Base-by-base conservation (phyloP, 2,113 vertebrate genomes). In the Chionodraco myersi region DNA sequence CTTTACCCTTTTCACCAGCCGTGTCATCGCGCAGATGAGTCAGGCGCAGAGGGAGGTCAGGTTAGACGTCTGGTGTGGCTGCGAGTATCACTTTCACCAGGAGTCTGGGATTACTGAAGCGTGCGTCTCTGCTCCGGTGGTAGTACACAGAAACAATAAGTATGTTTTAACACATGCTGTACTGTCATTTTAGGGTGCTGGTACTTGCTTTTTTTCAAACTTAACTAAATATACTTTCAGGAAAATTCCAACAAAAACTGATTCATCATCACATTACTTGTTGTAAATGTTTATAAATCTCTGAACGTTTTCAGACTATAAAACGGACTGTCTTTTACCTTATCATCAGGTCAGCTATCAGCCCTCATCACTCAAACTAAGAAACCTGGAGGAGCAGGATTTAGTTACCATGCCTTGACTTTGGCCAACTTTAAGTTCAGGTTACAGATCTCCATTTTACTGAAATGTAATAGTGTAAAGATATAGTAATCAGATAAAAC, bases 71-170 rank as follows among this genome's bases (percentile, higher is more conserved):
- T 21, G 52, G 6, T 26, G 36, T 49, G 70, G 69, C 52, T 23
- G 51, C 3, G 1, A 23, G 10, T 65, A 60, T 80, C 72, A 57
- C 48, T 71, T 74, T 75, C 65, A 66, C n/a, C 9, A 34, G 5
- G 58, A 56, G 61, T 30, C 16, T 8, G 26, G 41, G 65, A 78
- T 58, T 61, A 61, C 47, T 47, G 23, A 1, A 36, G 60, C 49
- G 72, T 63, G 54, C 77, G 48, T 34, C 34, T 54, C 7, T 5
- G 13, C 44, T 47, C 8, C 36, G 16, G 58, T 23, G 44, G 51
- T 1, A 3, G 34, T 15, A 26, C 15, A 48, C 49, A 14, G 21
- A 54, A 26, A 51, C 21, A 30, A 30, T 3, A 16, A 12, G 12
- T 11, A 16, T 47, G 23, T 18, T 45, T 59, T 4, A 15, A 72